A percentile compares a stretch with the other conserved stretches of the same genome.
phyloP scores from a whole-genome alignment of 2,797 vertebrate genomes.

The Peromyscus aztecus region DNA sequence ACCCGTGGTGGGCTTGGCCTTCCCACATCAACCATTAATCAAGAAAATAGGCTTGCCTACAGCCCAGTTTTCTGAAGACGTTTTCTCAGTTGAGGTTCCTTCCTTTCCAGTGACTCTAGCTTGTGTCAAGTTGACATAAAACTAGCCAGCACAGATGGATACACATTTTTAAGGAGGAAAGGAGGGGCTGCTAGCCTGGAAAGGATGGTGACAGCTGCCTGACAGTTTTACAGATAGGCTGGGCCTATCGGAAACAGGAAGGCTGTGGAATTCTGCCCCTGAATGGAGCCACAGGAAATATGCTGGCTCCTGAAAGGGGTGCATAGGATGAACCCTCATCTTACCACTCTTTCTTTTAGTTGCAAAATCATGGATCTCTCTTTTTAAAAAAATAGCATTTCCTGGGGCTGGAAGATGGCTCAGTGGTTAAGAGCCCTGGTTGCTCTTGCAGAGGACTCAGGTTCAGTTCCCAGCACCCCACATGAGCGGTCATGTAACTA shows the following conservation, averaged over 20 bases:
- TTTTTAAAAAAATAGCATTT: no score
- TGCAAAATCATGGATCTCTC: neutral
- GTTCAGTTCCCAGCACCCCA: no score
- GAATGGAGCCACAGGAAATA: neutral
- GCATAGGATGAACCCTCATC: neutral
- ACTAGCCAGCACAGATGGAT: neutral
- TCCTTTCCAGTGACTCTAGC: neutral
- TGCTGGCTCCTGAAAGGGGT: neutral
- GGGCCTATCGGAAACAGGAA: neutral
- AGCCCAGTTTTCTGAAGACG: neutral
- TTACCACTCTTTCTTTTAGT: conserved; percentile 20
- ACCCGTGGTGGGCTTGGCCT: no score
- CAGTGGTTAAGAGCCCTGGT: no score
- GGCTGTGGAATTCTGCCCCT: neutral
- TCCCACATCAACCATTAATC: neutral
- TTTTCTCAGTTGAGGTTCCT: neutral
- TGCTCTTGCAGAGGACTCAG: no score
- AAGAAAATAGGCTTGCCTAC: neutral
- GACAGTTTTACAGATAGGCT: no score
- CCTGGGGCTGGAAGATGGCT: no score
- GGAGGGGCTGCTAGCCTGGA: neutral
- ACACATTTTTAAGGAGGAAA: conserved; percentile 1
- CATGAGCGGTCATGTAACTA: no score
- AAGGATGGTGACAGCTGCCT: neutral
- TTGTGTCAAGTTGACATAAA: neutral